Conservation (phyloP, 1,140 invertebrate species). For the Theocolax elegans region DNA sequence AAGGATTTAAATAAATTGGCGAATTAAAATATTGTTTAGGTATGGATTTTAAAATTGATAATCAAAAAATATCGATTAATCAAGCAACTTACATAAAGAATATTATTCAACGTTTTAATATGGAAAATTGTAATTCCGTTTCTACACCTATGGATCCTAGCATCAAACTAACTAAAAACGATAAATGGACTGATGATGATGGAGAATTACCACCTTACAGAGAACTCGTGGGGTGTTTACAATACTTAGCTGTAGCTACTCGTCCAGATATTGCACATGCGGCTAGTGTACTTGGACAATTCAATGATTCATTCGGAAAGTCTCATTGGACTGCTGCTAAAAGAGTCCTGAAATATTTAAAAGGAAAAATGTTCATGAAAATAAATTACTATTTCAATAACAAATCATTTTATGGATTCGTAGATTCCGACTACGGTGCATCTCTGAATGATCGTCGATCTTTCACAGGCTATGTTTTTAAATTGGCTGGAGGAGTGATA, state of each 20-base stretch:
- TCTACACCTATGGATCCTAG: slow-evolving; percentile 40
- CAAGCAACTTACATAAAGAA: slow-evolving; percentile 37
- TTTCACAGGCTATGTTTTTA: too few relatives aligned
- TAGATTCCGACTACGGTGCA: too few relatives aligned
- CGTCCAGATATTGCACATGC: slow-evolving; percentile 58
- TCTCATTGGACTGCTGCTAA: slow-evolving; percentile 51
- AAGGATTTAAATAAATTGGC: not conserved
- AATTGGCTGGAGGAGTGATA: not conserved
- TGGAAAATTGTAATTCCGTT: slow-evolving; percentile 48
- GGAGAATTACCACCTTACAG: slow-evolving; percentile 44
- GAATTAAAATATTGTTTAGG: slow-evolving; percentile 33
- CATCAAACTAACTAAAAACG: not conserved
- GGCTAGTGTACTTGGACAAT: slow-evolving; percentile 44
- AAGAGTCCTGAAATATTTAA: slow-evolving; percentile 52
- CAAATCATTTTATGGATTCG: too few relatives aligned
- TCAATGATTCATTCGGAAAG: slow-evolving; percentile 11
- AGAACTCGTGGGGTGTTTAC: slow-evolving; percentile 56
- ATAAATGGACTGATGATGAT: not conserved
- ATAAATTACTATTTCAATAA: too few relatives aligned
- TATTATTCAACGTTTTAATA: slow-evolving; percentile 40
- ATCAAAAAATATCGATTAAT: not conserved
- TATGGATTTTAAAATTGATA: slow-evolving; percentile 26
- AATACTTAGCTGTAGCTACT: slow-evolving; percentile 55
- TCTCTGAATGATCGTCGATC: too few relatives aligned
- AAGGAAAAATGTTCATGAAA: too few relatives aligned